phyloP scores from a whole-genome alignment of 2,797 vertebrate species.

The Clarias laeviceps region DNA sequence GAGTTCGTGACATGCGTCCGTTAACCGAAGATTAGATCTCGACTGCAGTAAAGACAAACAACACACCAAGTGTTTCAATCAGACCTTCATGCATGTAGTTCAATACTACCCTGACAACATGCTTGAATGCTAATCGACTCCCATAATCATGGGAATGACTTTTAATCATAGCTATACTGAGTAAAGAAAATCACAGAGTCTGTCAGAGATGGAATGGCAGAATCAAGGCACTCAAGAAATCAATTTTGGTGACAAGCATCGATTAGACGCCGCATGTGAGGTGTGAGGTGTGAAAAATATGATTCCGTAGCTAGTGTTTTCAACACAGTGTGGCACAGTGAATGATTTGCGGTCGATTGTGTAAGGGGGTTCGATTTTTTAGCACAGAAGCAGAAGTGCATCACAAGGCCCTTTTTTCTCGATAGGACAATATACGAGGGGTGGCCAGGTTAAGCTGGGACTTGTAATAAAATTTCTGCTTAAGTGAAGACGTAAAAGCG shows the following conservation, averaged over 20 bases:
- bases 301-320: not conserved
- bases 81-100: not conserved
- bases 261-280: not conserved
- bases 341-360: not conserved
- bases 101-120: not conserved
- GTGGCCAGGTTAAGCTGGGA: too few species aligned
- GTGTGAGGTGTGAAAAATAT: not conserved
- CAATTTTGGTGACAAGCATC: constrained; percentile 22
- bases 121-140: not conserved
- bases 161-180: not conserved
- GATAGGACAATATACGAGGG: too few species aligned
- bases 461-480: too few species aligned
- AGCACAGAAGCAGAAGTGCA: not conserved
- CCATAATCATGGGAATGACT: not conserved
- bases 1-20: not conserved
- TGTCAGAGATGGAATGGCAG: not conserved
- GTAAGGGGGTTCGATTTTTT: not conserved
- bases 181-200: not conserved
- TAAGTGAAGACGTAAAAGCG: too few species aligned
- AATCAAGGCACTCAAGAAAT: constrained; percentile 6
- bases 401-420: too few species aligned
- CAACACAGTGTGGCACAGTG: not conserved
- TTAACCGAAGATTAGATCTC: not conserved
- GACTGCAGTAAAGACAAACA: not conserved
- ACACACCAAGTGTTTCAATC: not conserved